Base-by-base conservation (phyloP, 1,140 invertebrate genomes). In the Nixonia krombeini region DNA sequence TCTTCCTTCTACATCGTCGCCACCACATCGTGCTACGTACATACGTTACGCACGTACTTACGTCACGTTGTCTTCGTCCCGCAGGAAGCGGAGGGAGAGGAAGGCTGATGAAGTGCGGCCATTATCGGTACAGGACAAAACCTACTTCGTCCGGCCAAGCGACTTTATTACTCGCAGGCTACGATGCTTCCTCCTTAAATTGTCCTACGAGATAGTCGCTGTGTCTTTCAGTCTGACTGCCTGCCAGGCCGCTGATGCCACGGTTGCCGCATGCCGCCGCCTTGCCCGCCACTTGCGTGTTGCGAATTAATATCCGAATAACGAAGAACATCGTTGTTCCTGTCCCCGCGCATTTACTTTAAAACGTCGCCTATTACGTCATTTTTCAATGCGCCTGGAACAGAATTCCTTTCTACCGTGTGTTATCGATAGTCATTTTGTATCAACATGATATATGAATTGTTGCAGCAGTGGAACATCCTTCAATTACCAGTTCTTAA, bases 81-180 rank as follows among this genome's bases (percentile, higher is more conserved):
- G 67, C 58, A 76, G 80, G 74, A 80, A 70, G 67, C 56, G 46
- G 55, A 44, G 50, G 63, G 56, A 41, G 49, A 52, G 38, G 66
- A 51, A 58, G 72, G 73, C 75, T 84, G 82, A 84, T 84, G 80
- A 84, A 83, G 82, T 84, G 78, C 70, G 49, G 66, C 76, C 77
- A 83, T 83, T 83, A 84, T 83, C 79, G 76, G 79, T 74, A 74
- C 75, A 76, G 76, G 80, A 83, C 82, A 80, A 81, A 82, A 81
- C 75, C 76, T 72, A 79, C 76, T 79, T 79, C 57, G 50, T 31
- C 50, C 63, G 62, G 64, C 68, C 62, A 69, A 74, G 73, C 76
- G 76, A 79, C 79, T 82, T 83, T 83, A 83, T 83, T 82, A 82
- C 76, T 74, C 77, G 78, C 78, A 74, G 76, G 71, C 72, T 44